Base-by-base conservation (phyloP, 2,113 vertebrate species). In the Piaya cayana region DNA sequence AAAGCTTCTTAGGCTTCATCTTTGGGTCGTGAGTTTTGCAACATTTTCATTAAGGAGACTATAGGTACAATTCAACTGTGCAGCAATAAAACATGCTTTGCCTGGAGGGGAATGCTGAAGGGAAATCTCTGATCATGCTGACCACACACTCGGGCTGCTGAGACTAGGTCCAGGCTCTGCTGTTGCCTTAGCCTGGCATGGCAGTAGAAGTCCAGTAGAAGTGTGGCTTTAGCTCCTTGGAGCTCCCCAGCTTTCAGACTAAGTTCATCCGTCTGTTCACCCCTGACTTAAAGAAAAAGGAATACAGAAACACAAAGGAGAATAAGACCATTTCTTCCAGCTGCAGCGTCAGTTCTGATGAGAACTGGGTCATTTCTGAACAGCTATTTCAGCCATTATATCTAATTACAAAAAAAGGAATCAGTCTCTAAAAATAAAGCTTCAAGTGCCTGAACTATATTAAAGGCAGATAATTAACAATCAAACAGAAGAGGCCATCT, bases 331-430 rank as follows among this genome's bases (percentile, higher is more conserved):
- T 74, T 84, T 67, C 47, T 80, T 90, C 27, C 3, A 1, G 71
- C 82, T 81, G 64, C 76, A 55, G 49, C 15, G 39, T 76, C 71
- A 69, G 72, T 77, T 22, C 53, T 76, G 68, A 88, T 39, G 69
- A 90, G 95, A 95, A 95, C 69, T 68, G 53, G 80, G 92, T 93
- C 86, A 84, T 56, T 78, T 89, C 91, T 78, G 72, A 84, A 93
- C 71, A 93, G 77, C 72, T 90, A 88, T 93, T 96, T 90, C 69
- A 90, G 77, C 64, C 58, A 82, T 92, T 88, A 68, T 52, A 83
- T 36, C 88, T 52, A 96, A 96, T 96, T 95, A 92, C 80, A 92
- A 91, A 49, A 49, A 92, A 94, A 94, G 39, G n/a, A 95, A 81
- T 29, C 80, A 22, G 56, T 55, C 71, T 68, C 92, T 93, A 94